Evolutionary conservation across 2,888 invertebrate species (phyloP).

Genomic region (Machimus rusticus): DNA sequence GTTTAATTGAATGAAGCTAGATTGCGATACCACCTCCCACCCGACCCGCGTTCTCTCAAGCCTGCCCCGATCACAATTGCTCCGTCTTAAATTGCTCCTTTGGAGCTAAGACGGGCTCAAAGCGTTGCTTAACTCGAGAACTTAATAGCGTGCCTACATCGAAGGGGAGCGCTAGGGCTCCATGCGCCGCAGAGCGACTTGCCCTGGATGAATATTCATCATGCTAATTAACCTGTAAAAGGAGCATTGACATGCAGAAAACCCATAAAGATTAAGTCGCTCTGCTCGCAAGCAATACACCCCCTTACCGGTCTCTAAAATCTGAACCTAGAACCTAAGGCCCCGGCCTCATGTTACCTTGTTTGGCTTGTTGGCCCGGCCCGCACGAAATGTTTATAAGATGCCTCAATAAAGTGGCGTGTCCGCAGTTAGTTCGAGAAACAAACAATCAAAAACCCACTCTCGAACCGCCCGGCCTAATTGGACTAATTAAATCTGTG

Average conservation of each 20-base stretch:
- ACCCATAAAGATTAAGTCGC: constrained; percentile 9
- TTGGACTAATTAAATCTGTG: constrained; percentile 16
- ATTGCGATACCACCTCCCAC: neutral
- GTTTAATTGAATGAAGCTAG: constrained; percentile 8
- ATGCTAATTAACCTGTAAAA: constrained; percentile 26
- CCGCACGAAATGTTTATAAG: constrained; percentile 22
- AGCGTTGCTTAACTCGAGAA: neutral
- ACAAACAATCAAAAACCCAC: neutral
- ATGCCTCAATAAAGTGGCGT: constrained; percentile 26
- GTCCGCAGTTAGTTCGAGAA: constrained; percentile 1
- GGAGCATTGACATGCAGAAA: constrained; percentile 29
- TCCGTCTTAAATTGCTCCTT: neutral
- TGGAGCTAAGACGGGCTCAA: neutral
- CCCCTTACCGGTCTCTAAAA: neutral
- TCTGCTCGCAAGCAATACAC: neutral
- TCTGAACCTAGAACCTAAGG: neutral
- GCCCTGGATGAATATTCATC: constrained; percentile 16
- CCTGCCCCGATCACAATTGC: neutral
- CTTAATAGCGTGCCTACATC: constrained; percentile 24
- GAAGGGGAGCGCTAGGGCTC: neutral
- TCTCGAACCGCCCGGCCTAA: neutral
- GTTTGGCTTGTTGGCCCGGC: neutral
- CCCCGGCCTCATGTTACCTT: neutral
- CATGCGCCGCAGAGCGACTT: neutral
- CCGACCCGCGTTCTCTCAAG: neutral